Evolutionary conservation across 1,140 invertebrate species (phyloP).

Genomic region (Camponotus vicinus): DNA sequence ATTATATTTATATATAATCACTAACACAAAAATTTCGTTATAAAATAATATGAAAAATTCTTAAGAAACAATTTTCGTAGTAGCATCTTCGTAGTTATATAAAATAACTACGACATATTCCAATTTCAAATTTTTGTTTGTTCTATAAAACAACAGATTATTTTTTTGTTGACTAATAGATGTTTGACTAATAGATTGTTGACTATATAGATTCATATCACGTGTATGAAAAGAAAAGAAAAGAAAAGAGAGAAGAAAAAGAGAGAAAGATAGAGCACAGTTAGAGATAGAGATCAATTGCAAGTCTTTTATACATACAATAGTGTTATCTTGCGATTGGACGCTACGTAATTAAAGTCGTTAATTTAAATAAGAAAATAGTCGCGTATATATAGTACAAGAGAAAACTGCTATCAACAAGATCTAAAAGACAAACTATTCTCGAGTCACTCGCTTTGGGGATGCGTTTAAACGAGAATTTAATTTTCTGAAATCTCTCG

Average conservation of each 20-base stretch:
- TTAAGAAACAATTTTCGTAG: neutral
- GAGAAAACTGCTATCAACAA: neutral
- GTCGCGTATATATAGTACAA: neutral
- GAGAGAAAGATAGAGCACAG: neutral
- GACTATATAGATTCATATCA: neutral
- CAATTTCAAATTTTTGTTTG: conserved; percentile 8
- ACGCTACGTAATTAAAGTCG: conserved; percentile 18
- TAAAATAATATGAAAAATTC: neutral
- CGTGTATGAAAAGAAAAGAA: neutral
- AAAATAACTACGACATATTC: neutral
- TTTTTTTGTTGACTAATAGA: neutral
- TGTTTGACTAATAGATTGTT: no score
- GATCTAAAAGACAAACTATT: conserved; percentile 10
- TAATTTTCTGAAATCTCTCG: conserved; percentile 28
- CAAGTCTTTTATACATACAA: neutral
- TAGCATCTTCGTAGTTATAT: neutral
- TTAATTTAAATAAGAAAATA: conserved; percentile 41
- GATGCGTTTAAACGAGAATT: conserved; percentile 31
- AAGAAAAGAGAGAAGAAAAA: neutral
- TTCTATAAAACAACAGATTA: neutral
- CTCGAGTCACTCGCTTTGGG: neutral
- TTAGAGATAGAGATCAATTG: neutral
- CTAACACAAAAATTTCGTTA: neutral
- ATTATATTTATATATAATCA: neutral
- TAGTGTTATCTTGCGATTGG: neutral